phyloP scores from a whole-genome alignment of 2,797 vertebrate genomes.

The Leptodactylus fallax region DNA sequence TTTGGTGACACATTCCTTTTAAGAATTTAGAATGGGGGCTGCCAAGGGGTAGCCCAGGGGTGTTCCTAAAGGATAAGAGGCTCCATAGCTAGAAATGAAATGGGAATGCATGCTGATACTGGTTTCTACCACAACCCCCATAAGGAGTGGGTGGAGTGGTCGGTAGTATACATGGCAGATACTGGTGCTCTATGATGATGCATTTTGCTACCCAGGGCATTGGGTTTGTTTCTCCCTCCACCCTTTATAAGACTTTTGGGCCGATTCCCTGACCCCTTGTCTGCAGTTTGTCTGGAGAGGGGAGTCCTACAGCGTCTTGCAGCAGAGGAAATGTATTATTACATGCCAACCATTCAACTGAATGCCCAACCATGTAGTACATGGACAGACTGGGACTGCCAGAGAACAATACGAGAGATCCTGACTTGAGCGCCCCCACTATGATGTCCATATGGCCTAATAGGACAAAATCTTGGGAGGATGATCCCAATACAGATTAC shows the following conservation, averaged over 20 bases:
- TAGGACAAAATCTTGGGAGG: background rate
- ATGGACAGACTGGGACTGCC: background rate
- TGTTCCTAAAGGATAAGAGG: background rate
- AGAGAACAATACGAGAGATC: background rate
- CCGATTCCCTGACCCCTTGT: background rate
- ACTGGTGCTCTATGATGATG: background rate
- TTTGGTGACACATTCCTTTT: no score
- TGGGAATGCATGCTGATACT: background rate
- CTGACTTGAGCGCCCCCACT: no score
- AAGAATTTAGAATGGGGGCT: background rate
- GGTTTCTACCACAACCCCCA: no score
- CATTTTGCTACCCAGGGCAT: background rate
- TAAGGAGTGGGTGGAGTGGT: no score
- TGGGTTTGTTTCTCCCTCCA: no score
- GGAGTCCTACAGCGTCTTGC: no score
- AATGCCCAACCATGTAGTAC: background rate
- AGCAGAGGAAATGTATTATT: background rate
- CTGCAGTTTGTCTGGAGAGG: background rate
- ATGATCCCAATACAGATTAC: background rate
- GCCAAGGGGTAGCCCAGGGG: background rate
- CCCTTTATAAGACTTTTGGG: background rate
- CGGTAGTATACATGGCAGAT: background rate
- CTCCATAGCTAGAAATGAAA: background rate
- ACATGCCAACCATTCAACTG: background rate
- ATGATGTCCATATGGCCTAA: background rate